Percentiles rank a stretch among this genome's conserved stretches.
Evolutionary conservation across 2,113 vertebrate species (phyloP).

Genomic region (Ptilonorhynchus violaceus): DNA sequence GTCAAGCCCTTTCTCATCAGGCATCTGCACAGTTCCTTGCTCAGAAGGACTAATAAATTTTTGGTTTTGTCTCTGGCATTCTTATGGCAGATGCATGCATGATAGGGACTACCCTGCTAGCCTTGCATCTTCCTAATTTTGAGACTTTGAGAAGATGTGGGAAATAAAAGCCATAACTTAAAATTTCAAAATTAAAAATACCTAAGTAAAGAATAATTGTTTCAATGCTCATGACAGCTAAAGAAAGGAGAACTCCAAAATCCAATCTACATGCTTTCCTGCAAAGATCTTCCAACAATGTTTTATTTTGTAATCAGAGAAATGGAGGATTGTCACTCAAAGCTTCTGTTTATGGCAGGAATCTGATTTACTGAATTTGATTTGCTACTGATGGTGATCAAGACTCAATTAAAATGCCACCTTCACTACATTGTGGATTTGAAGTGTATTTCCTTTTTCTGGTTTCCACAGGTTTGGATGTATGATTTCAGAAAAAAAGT

Average conservation of each 20-base stretch:
- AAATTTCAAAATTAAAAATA: neutral
- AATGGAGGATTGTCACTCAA: neutral
- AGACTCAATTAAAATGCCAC: neutral
- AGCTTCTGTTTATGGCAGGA: neutral
- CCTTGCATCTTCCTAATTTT: neutral
- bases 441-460: neutral
- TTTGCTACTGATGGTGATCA: neutral
- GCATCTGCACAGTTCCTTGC: neutral
- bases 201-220: neutral
- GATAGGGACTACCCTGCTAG: neutral
- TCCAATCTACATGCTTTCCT: neutral
- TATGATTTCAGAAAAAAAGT: neutral
- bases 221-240: neutral
- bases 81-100: neutral
- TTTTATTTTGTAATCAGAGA: neutral
- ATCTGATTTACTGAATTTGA: neutral
- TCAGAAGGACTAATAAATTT: neutral
- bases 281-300: neutral
- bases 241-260: neutral
- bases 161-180: neutral
- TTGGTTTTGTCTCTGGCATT: neutral
- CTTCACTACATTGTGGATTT: neutral
- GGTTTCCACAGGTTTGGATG: neutral
- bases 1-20: neutral
- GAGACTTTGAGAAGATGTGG: neutral